Conservation (phyloP, 2,113 vertebrate species). For the Erythrocercus mccallii region DNA sequence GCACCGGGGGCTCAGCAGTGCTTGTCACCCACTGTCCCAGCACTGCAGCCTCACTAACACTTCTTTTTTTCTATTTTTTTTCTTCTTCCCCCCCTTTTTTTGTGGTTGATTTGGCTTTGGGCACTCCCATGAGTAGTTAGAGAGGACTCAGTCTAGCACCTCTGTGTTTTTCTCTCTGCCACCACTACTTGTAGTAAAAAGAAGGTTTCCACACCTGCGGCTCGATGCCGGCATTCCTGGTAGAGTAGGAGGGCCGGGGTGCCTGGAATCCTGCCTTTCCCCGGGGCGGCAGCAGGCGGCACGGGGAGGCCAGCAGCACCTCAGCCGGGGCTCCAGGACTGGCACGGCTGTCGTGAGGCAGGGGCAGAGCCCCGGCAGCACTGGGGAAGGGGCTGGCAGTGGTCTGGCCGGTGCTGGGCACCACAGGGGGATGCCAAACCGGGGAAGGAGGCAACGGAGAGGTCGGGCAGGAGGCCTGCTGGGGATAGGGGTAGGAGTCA, state of each 20-base stretch:
- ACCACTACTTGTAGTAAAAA: slow-evolving; percentile 78
- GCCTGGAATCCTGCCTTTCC: slow-evolving; percentile 77
- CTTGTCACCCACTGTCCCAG: neutral
- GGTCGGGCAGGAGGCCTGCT: slow-evolving; percentile 77
- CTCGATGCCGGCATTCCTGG: slow-evolving; percentile 88
- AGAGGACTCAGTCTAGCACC: neutral
- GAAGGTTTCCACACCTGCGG: slow-evolving; percentile 98
- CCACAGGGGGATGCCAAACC: slow-evolving; percentile 62
- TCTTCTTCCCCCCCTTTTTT: neutral
- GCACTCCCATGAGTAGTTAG: neutral
- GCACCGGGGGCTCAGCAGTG: fast-evolving
- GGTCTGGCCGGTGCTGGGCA: slow-evolving; percentile 32
- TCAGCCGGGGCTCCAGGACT: slow-evolving; percentile 10
- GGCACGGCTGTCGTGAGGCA: slow-evolving; percentile 32
- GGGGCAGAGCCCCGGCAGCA: neutral
- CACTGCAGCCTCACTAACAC: neutral
- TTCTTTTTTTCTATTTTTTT: neutral
- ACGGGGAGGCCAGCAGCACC: slow-evolving; percentile 72
- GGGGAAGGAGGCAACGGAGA: slow-evolving; percentile 64
- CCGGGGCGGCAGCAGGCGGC: slow-evolving; percentile 78
- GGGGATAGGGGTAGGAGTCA: slow-evolving; percentile 29
- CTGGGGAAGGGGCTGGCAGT: slow-evolving; percentile 68
- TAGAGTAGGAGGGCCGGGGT: slow-evolving; percentile 91
- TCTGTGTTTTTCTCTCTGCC: neutral
- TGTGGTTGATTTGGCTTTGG: neutral